Conservation (phyloP, 2,888 invertebrate genomes). For the Aspidiotus rigidus region DNA sequence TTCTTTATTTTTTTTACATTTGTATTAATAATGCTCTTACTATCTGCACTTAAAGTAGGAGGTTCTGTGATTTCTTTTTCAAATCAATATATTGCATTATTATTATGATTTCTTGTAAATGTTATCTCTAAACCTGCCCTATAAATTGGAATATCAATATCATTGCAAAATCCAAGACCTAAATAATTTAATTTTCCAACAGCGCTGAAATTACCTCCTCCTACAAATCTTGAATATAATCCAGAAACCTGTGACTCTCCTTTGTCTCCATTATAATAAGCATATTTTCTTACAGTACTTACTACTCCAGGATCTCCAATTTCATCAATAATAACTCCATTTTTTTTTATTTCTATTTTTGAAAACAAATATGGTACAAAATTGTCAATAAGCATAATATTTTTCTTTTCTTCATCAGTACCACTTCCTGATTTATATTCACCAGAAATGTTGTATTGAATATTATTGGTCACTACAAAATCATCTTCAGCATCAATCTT, state of each 20-base stretch:
- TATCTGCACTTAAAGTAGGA: not conserved
- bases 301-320: not conserved
- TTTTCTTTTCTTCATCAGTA: conserved; percentile 1
- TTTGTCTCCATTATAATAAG: not conserved
- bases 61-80: not conserved
- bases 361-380: conserved; percentile 1
- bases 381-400: conserved; percentile 1
- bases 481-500: conserved; percentile 4
- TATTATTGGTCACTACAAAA: not conserved
- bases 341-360: not conserved
- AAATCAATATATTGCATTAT: not conserved
- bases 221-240: not conserved
- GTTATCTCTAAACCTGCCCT: not conserved
- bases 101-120: conserved; percentile 4
- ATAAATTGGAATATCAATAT: conserved; percentile 4
- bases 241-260: not conserved
- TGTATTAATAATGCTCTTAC: not conserved
- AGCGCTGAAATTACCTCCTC: conserved; percentile 1
- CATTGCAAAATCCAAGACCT: conserved; percentile 4
- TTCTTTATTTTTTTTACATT: not conserved
- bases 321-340: not conserved
- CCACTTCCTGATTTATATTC: not conserved
- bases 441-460: not conserved
- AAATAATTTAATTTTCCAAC: not conserved
- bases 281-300: conserved; percentile 1